These are phyloP conservation scores for Saimiri boliviensis DNA, from an alignment of 2,113 vertebrate species.

Conservation along the genomic window DNA sequence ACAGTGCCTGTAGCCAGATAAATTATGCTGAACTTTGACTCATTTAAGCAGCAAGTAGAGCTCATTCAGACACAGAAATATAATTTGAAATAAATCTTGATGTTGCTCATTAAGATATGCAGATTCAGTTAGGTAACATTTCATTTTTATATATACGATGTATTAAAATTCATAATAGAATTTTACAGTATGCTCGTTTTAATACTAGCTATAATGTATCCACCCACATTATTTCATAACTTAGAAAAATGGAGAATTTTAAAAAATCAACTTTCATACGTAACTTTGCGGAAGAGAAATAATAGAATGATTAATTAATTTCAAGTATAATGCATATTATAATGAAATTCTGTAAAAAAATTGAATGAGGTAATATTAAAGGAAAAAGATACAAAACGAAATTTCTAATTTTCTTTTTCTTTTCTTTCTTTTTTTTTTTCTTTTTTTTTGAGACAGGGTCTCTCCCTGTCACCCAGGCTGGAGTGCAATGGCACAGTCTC, in stretches of 20 bases:
- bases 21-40: background rate
- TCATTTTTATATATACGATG: background rate
- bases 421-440: too few relatives aligned
- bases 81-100: background rate
- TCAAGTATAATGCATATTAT: background rate
- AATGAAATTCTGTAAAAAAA: background rate
- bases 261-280: background rate
- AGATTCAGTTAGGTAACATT: background rate
- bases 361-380: background rate
- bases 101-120: background rate
- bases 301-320: background rate
- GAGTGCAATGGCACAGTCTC: too few relatives aligned
- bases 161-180: background rate
- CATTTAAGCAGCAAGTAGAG: background rate
- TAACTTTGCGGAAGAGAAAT: background rate
- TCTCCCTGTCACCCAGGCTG: too few relatives aligned
- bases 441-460: too few relatives aligned
- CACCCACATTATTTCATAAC: background rate
- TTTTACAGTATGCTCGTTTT: background rate
- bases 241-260: background rate
- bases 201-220: background rate
- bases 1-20: accelerated
- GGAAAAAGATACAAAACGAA: background rate
- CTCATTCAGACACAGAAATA: background rate
- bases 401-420: background rate